Base-by-base conservation (phyloP, 2,797 vertebrate species). In the Myotis vivesi region DNA sequence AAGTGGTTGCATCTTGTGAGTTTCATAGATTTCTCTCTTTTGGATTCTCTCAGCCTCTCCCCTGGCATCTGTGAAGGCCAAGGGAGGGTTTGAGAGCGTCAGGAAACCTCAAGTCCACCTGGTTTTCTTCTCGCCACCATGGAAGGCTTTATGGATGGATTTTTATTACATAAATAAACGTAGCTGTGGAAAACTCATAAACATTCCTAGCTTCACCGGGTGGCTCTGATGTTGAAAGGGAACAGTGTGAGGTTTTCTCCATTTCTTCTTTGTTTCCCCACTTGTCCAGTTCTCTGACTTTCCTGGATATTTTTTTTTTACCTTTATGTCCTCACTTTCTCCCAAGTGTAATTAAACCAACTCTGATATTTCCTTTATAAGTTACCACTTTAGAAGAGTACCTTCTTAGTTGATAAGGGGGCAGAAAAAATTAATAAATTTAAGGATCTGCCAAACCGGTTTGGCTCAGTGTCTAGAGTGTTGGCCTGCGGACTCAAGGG, bases 91-190 rank as follows among this genome's bases (percentile, higher is more conserved):
- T 77, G 84, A 94, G 68, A 85, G 12, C 12, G 25, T 91, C 53
- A 17, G 30, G 41, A 94, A 89, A 80, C 30, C 55, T 81, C 80
- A 91, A 8, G 38, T 28, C 44, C 46, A 66, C 69, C 80, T 71
- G 76, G 36, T 77, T 93, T 95, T 69, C 36, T 84, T 79, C 22
- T 49, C 13, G 20, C 68, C 19, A 38, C 57, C 53, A 72, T 2
- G 75, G 77, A 92, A 89, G 57, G 0, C 92, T 57, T 82, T 77
- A 62, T 87, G 72, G 55, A 79, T 81, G 80, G 59, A 33, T 82
- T 95, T 91, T 95, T 92, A 90, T 86, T 84, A 36, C 23, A 59
- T 93, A 69, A 91, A 92, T 89, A 90, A 84, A 81, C n/a, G 46
- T 51, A 36, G 68, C 62, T 76, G 15, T 82, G 86, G 86, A 87